Percentiles rank a stretch among this genome's conserved stretches.
These are phyloP conservation scores for Adrianichthys oophorus DNA, from an alignment of 2,797 vertebrate genomes.

Conservation along the genomic window DNA sequence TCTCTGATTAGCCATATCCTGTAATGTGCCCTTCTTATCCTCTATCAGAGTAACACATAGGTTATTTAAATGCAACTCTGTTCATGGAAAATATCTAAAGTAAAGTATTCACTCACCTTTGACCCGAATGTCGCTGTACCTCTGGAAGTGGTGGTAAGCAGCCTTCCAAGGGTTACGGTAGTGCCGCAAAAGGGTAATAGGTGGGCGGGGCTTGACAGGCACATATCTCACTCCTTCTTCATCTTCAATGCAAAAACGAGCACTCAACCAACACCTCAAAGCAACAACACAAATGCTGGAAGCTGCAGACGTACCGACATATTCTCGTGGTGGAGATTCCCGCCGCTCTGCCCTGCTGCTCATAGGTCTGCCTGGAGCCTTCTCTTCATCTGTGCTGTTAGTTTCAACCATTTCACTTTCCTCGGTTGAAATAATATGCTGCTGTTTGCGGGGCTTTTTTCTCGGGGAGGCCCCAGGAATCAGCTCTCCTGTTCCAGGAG, in stretches of 20 bases:
- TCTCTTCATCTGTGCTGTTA: conserved; percentile 98
- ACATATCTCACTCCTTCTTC: conserved; percentile 98
- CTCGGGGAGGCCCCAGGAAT: conserved; percentile 93
- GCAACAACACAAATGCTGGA: not conserved
- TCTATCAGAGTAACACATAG: conserved; percentile 73
- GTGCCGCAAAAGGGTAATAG: conserved; percentile 92
- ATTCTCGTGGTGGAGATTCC: conserved; percentile 95
- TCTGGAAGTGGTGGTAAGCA: conserved; percentile 98
- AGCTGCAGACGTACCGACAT: conserved; percentile 82
- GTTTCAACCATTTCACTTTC: conserved; percentile 99
- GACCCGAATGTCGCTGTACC: conserved; percentile 94
- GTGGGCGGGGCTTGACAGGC: conserved; percentile 89
- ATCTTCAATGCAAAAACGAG: conserved; percentile 72
- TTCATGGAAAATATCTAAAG: not conserved
- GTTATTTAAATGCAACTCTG: not conserved
- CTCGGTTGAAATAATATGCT: conserved; percentile 96
- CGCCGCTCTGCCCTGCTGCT: conserved; percentile 88
- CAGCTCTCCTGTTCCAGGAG: conserved; percentile 83
- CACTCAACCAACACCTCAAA: not conserved
- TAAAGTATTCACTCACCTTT: conserved; percentile 84
- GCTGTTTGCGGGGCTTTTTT: conserved; percentile 98
- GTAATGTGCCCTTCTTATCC: conserved; percentile 94
- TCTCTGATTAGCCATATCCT: conserved; percentile 97
- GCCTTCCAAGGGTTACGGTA: conserved; percentile 99
- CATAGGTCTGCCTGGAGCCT: conserved; percentile 83